phyloP scores from a whole-genome alignment of 1,140 invertebrate species.

The Oreohelix idahoensis region DNA sequence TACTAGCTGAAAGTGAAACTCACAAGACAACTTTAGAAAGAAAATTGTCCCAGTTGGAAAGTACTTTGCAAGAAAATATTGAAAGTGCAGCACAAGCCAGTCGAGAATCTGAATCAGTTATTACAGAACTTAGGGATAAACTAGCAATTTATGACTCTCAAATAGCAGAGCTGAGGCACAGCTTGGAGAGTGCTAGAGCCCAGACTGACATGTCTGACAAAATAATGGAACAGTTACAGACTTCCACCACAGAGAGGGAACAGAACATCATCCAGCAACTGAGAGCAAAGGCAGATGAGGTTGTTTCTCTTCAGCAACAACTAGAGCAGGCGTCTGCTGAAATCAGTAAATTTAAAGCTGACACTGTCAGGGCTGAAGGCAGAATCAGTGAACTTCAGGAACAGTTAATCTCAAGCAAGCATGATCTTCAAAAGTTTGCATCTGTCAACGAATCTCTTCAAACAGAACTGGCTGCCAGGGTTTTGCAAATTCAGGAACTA shows the following conservation, averaged over 20 bases:
- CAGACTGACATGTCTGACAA: not conserved
- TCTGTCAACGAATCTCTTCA: constrained; percentile 26
- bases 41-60: constrained; percentile 3
- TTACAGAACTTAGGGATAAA: constrained; percentile 17
- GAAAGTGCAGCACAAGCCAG: not conserved
- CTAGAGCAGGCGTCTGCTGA: constrained; percentile 1
- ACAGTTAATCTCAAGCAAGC: not conserved
- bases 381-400: constrained; percentile 15
- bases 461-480: not conserved
- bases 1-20: constrained; percentile 15
- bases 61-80: not conserved
- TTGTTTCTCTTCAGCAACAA: constrained; percentile 5
- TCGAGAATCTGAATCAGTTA: not conserved
- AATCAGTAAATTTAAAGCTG: constrained; percentile 8
- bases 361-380: constrained; percentile 11
- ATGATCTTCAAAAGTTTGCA: constrained; percentile 1
- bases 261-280: constrained; percentile 24
- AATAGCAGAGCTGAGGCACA: not conserved
- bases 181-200: not conserved
- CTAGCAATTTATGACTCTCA: not conserved
- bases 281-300: constrained; percentile 8
- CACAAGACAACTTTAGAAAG: not conserved
- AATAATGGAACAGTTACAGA: constrained; percentile 18
- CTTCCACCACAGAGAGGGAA: constrained; percentile 30
- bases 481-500: constrained; percentile 6